phyloP scores from a whole-genome alignment of 2,888 invertebrate genomes.

The Hydriomena furcata region DNA sequence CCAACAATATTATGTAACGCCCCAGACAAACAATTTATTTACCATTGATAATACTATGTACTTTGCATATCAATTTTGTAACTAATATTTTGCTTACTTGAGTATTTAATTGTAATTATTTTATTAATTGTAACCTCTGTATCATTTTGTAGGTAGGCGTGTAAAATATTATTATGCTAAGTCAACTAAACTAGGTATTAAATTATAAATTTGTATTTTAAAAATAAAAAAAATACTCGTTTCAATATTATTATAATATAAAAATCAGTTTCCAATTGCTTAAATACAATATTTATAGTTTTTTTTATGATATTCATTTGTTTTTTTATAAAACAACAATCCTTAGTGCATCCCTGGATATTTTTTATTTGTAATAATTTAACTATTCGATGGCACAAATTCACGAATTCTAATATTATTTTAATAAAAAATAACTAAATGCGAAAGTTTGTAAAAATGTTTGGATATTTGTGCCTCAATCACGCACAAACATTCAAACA shows the following conservation, averaged over 20 bases:
- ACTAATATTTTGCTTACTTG: neutral
- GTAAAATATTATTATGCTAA: conserved; percentile 18
- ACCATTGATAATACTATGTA: no score
- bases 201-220: no score
- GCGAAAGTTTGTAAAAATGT: no score
- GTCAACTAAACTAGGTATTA: conserved; percentile 16
- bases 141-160: conserved; percentile 18
- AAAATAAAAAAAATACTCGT: no score
- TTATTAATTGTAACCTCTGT: neutral
- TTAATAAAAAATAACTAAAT: neutral
- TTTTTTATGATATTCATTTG: neutral
- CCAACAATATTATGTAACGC: no score
- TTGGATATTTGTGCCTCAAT: no score
- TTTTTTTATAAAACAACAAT: neutral
- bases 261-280: neutral
- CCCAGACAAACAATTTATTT: no score
- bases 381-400: conserved; percentile 2
- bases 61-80: conserved; percentile 8
- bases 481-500: no score
- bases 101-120: neutral
- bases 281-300: neutral
- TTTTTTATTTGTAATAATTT: neutral
- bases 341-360: neutral
- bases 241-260: no score
- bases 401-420: neutral